Evolutionary conservation across 1,140 invertebrate species (phyloP), one percentile per base, ranked within the genome.

Genomic region (Microvelia longipes): DNA sequence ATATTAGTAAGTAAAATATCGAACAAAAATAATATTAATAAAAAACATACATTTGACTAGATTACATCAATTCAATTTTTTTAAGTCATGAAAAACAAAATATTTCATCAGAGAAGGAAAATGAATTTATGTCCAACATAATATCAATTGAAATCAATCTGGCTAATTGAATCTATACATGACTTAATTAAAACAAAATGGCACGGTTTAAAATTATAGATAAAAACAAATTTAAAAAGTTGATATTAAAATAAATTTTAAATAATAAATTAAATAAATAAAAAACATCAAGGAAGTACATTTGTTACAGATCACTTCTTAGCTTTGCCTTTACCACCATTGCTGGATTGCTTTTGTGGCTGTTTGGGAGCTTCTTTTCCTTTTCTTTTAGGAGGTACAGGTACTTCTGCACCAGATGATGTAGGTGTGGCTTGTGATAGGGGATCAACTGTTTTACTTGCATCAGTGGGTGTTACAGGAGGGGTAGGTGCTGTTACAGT

Each of bases 381-480:
- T 64, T 64, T 64, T 25, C 62, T 64, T 24, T 64, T 64, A 25
- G 62, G 62, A 24, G 62, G 62, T 14, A 64, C 62, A 64, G 62
- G 62, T 5, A 24, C 62, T 13, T 64, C 62, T 14, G 62, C 15
- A 14, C 62, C 15, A 64, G 5, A 5, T 64, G 62, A 64, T 11
- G 15, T 14, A 2, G 11, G 11, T 64, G 15, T 64, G 15, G 62
- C 62, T 64, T 5, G 25, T 64, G 62, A 64, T 13, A 26, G 62
- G 2, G 62, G 62, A 25, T 15, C 62, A 13, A 14, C 15, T 24
- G 24, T 5, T 64, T 64, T 64, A 64, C 2, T 2, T 14, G 62
- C 62, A 5, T 64, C 62, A 14, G 62, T 25, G 15, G 62, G 62
- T 11, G 62, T 50, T 11, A 50, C 62, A 2, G 62, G 62, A 14